Conservation (phyloP, 1,140 invertebrate species). For the Ptiloglossa arizonensis region DNA sequence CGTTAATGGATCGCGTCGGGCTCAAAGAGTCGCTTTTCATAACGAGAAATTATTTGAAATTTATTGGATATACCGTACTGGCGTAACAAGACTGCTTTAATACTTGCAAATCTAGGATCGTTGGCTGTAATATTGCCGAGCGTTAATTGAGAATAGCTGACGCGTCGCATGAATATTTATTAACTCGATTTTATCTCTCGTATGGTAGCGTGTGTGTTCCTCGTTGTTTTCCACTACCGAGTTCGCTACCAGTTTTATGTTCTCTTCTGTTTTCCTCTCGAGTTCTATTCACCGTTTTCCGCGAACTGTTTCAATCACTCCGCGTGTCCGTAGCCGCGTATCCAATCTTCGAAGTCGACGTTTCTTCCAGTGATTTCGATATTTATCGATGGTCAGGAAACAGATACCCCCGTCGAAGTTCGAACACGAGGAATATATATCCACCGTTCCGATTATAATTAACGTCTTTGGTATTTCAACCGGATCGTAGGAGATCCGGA, state of each 20-base stretch:
- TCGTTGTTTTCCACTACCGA: neutral
- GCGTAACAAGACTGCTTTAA: neutral
- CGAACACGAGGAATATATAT: no score
- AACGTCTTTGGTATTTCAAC: no score
- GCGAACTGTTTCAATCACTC: neutral
- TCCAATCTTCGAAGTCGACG: neutral
- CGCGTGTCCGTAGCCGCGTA: neutral
- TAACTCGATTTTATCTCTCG: neutral
- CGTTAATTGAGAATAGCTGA: neutral
- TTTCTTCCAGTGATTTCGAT: no score
- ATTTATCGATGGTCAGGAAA: no score
- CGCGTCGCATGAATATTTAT: conserved; percentile 22
- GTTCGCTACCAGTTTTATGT: neutral
- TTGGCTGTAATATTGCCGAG: neutral
- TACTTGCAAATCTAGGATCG: neutral
- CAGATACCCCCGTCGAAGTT: no score
- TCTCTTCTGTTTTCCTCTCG: neutral
- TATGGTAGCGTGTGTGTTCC: neutral
- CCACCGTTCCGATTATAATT: no score
- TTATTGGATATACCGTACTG: no score
- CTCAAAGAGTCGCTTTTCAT: neutral
- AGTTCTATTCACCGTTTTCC: neutral
- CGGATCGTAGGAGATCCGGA: no score
- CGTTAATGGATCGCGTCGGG: neutral
- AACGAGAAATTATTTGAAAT: neutral